Evolutionary conservation across 1,140 invertebrate genomes (phyloP).

Genomic region (Lethrus apterus): DNA sequence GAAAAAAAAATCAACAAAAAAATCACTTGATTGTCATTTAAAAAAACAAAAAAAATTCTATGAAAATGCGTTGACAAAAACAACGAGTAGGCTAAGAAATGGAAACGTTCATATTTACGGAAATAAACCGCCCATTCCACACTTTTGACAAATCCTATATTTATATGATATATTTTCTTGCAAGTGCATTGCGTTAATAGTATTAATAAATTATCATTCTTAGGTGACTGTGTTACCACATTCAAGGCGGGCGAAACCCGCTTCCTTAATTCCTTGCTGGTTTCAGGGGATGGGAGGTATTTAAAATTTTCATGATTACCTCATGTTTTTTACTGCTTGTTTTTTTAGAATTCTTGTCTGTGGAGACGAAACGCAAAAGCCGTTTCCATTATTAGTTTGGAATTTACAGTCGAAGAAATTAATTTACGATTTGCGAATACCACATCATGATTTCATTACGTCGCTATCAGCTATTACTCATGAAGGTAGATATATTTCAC

Average conservation of each 20-base stretch:
- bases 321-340: too few species aligned
- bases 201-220: too few species aligned
- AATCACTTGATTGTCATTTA: too few species aligned
- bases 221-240: slow-evolving; percentile 74
- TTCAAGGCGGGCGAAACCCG: slow-evolving; percentile 83
- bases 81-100: too few species aligned
- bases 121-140: too few species aligned
- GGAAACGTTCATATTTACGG: too few species aligned
- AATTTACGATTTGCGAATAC: slow-evolving; percentile 78
- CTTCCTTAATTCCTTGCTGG: slow-evolving; percentile 79
- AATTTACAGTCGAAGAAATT: slow-evolving; percentile 75
- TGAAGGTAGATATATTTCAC: slow-evolving; percentile 50
- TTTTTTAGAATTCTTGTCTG: slow-evolving; percentile 68
- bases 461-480: slow-evolving; percentile 76
- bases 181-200: too few species aligned
- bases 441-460: slow-evolving; percentile 83
- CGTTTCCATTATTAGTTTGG: slow-evolving; percentile 83
- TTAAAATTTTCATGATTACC: slow-evolving; percentile 8
- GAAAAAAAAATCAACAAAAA: too few species aligned
- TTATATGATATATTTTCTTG: too few species aligned
- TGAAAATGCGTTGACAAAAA: too few species aligned
- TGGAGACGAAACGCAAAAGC: slow-evolving; percentile 86
- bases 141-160: too few species aligned
- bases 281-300: slow-evolving; percentile 76
- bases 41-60: too few species aligned